Evolutionary conservation across 1,140 invertebrate species (phyloP).

Genomic region (Holcopasites calliopsidis): DNA sequence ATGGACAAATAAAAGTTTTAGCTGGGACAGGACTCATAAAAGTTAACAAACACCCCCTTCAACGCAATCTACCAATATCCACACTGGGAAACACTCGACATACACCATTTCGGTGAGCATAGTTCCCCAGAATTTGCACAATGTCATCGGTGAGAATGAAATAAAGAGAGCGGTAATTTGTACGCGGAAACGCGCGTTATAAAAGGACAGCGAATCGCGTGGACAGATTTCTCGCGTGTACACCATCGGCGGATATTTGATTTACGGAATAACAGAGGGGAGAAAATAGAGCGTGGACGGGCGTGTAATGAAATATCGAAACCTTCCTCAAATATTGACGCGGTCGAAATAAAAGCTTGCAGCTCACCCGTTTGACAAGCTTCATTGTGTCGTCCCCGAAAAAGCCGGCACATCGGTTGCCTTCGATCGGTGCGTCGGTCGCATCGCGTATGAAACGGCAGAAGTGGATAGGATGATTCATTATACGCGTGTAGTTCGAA

Average conservation of each 20-base stretch:
- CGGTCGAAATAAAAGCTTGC: slow-evolving; percentile 38
- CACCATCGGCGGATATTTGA: not conserved
- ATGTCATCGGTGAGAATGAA: not conserved
- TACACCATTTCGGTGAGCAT: too few species aligned
- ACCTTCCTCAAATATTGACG: slow-evolving; percentile 45
- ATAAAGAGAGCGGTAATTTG: not conserved
- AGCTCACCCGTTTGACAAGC: slow-evolving; percentile 28
- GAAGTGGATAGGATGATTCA: too few species aligned
- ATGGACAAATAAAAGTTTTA: too few species aligned
- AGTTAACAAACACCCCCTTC: too few species aligned
- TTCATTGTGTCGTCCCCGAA: slow-evolving; percentile 32
- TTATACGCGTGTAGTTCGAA: too few species aligned
- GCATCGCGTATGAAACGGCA: too few species aligned
- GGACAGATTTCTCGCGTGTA: not conserved
- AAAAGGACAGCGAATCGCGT: too few species aligned
- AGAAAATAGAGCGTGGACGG: not conserved
- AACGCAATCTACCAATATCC: too few species aligned
- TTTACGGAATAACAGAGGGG: not conserved
- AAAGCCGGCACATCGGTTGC: not conserved
- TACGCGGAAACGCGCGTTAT: too few species aligned
- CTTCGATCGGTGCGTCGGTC: not conserved
- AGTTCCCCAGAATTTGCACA: not conserved
- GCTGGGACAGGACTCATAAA: too few species aligned
- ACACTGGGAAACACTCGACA: too few species aligned
- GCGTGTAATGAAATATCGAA: slow-evolving; percentile 45